Evolutionary conservation across 1,140 invertebrate genomes (phyloP), one percentile per base, ranked within the genome.

Genomic region (Megalopta genalis): DNA sequence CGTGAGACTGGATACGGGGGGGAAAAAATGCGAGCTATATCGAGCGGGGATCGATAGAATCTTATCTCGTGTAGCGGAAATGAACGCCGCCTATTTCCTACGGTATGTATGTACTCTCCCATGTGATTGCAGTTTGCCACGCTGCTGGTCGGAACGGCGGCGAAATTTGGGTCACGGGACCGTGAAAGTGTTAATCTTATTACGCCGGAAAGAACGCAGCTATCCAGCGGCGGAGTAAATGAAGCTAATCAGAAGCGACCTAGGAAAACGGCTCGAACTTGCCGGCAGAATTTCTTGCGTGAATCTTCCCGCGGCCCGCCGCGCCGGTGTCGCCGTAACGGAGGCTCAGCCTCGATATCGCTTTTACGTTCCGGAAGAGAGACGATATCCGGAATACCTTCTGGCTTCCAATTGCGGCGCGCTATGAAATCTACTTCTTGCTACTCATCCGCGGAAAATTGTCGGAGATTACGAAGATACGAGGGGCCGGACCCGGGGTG

Each of bases 361-460:
- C 74, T 69, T 69, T 69, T 69, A 76, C 65, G 54, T 60, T 69
- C 65, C 39, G 37, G 27, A 52, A 21, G 2, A 39, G n/a, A 25
- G 59, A 69, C 74, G 65, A 76, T 76, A 60, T 76, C 54, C 74
- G 37, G 62, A 5, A 54, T 74, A 74, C n/a, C 46, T 57, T 46
- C 65, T 60, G 74, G 54, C 54, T 59, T 69, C 39, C 65, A 76
- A 69, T 76, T 69, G 65, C 25, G 25, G 21, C 54, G 27, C 42
- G 46, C 62, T n/a, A 60, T 54, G 21, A 76, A 76, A 76, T 76
- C 54, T 69, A 67, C 39, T 76, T 60, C 54, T 68, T 76, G 74
- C 65, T 68, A 76, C n/a, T 76, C 74, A 69, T 60, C 65, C 74
- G 10, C 25, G 54, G 66, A 69, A 69, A 76, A 76, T 69, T 76